A percentile compares a stretch with the other conserved stretches of the same genome.
These are phyloP conservation scores for Coptodon rendalli DNA, from an alignment of 2,113 vertebrate species.

Conservation along the genomic window DNA sequence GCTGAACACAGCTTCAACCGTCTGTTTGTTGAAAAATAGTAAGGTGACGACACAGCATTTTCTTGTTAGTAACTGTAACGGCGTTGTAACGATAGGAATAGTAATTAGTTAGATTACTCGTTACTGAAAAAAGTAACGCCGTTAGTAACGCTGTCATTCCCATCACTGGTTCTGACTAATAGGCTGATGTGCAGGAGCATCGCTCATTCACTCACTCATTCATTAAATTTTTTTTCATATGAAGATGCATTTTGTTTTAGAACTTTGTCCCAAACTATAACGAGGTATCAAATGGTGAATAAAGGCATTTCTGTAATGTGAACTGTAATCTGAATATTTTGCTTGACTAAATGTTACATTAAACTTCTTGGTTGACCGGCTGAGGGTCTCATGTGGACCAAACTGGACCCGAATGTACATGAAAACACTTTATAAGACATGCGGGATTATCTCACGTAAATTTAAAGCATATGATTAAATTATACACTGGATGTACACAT, in stretches of 20 bases:
- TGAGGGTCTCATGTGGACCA: neutral
- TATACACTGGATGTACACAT: neutral
- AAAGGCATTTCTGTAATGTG: neutral
- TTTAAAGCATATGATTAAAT: neutral
- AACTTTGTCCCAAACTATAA: neutral
- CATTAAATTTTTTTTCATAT: neutral
- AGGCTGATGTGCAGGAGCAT: neutral
- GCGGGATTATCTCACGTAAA: neutral
- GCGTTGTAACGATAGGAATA: accelerated
- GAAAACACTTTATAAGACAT: neutral
- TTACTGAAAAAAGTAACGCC: neutral
- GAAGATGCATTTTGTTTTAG: neutral
- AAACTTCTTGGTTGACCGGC: neutral
- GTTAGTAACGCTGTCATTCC: neutral
- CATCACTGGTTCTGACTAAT: accelerated
- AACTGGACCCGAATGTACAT: neutral
- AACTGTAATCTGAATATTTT: neutral
- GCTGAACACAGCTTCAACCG: neutral
- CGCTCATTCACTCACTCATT: accelerated
- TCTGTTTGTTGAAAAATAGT: neutral
- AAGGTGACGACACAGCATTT: accelerated
- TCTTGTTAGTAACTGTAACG: accelerated
- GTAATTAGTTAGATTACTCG: neutral
- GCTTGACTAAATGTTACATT: neutral
- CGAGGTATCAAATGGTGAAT: neutral